Percentiles rank a stretch among this genome's conserved stretches.
Conservation (phyloP, 2,797 vertebrate genomes). For the Hipposideros larvatus region DNA sequence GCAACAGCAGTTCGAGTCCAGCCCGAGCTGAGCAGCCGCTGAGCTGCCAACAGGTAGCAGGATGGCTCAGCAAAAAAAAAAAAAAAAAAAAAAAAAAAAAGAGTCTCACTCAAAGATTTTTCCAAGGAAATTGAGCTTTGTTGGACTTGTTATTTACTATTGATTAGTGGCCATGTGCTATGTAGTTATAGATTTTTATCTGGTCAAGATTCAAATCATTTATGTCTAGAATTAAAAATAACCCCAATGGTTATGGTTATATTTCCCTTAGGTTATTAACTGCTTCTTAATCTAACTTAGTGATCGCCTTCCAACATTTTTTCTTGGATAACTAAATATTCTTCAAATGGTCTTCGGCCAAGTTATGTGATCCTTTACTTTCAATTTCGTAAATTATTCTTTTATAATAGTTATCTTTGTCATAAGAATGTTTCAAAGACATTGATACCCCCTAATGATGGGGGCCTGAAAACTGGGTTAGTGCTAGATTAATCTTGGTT, state of each 20-base stretch:
- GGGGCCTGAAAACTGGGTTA: background rate
- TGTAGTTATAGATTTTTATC: background rate
- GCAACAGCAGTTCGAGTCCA: too few relatives aligned
- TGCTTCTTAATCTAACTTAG: background rate
- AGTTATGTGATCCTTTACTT: background rate
- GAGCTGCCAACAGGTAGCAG: too few relatives aligned
- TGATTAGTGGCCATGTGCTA: background rate
- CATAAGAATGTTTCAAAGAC: constrained; percentile 22
- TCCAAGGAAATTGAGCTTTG: background rate
- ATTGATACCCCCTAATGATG: background rate
- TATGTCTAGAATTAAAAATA: background rate
- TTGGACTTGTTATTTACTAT: background rate
- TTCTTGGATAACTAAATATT: background rate
- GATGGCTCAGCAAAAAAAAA: too few relatives aligned
- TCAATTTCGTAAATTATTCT: constrained; percentile 36
- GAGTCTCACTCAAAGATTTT: background rate
- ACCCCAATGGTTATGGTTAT: background rate
- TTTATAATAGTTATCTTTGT: background rate
- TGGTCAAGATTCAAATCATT: background rate
- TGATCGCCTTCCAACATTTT: background rate
- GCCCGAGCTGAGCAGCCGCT: too few relatives aligned
- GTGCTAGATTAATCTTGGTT: background rate
- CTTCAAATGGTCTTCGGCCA: background rate
- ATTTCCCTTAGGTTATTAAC: background rate
- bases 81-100: too few relatives aligned